Conservation (phyloP, 64 coral and sea anemone species). For the Porites lutea region DNA sequence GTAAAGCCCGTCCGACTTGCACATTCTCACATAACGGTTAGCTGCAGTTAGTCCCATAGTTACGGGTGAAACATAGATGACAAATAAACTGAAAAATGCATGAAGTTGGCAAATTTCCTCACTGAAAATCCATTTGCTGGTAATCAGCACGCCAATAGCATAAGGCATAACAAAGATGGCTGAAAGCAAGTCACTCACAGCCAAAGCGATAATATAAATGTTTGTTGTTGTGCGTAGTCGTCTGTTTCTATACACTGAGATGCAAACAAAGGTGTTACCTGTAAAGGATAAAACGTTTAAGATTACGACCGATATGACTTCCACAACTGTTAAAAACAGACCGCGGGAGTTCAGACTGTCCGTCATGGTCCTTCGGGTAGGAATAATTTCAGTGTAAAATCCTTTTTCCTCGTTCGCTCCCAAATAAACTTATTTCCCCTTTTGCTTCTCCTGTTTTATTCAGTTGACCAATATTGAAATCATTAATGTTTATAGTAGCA, state of each 20-base stretch:
- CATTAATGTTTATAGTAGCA: too few species aligned
- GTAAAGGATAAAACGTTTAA: not conserved
- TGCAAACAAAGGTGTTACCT: not conserved
- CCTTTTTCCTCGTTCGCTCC: too few species aligned
- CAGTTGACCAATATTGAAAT: too few species aligned
- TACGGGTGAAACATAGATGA: constrained; percentile 12
- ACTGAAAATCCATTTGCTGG: not conserved
- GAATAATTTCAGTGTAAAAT: too few species aligned
- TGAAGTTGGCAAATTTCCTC: not conserved
- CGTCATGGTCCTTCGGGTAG: not conserved
- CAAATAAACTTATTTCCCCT: too few species aligned
- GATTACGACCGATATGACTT: not conserved
- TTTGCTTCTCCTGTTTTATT: too few species aligned
- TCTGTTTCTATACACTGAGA: not conserved
- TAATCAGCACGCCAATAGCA: not conserved
- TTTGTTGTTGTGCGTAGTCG: constrained; percentile 3
- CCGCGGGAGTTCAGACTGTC: not conserved
- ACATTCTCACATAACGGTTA: not conserved
- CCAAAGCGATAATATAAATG: not conserved
- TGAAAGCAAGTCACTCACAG: not conserved
- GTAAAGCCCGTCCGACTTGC: not conserved
- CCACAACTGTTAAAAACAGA: not conserved
- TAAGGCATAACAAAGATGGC: not conserved
- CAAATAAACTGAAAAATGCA: constrained; percentile 15
- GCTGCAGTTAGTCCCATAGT: constrained; percentile 7